These are phyloP conservation scores for Hemicentrotus pulcherrimus DNA, from an alignment of 35 echinoderm and acorn worm species.

Conservation along the genomic window DNA sequence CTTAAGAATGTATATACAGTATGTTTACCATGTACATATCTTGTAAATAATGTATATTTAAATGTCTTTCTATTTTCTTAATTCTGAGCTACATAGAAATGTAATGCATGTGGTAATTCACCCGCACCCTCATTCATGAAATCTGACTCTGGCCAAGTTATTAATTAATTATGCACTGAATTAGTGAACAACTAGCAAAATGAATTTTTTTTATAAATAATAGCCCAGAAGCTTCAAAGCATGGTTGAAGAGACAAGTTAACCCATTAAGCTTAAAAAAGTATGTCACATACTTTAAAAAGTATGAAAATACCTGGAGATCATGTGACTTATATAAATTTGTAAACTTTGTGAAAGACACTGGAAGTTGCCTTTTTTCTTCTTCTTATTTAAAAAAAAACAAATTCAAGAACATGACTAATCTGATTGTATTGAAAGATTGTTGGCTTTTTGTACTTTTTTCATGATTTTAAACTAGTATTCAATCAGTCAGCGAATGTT, in stretches of 20 bases:
- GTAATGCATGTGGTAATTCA: background rate
- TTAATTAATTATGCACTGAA: no score
- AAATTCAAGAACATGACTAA: background rate
- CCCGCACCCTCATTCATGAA: no score
- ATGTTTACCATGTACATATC: background rate
- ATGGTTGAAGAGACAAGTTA: no score
- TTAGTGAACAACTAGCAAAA: no score
- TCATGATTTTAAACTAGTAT: background rate
- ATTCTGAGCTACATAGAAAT: background rate
- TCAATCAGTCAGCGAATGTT: background rate
- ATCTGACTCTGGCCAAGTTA: no score
- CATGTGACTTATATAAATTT: no score
- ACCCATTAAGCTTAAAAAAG: no score
- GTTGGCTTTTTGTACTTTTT: background rate
- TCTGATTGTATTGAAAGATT: background rate
- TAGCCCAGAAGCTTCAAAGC: no score
- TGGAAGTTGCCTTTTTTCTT: background rate
- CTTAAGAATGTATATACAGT: background rate
- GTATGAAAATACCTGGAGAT: no score
- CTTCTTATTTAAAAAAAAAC: background rate
- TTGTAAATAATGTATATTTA: background rate
- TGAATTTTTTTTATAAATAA: no score
- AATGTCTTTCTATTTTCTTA: slow-evolving; percentile 14
- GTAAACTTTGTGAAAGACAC: background rate
- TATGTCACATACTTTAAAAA: no score